Conservation (phyloP, 2,113 vertebrate species). For the Rhinoderma darwinii region DNA sequence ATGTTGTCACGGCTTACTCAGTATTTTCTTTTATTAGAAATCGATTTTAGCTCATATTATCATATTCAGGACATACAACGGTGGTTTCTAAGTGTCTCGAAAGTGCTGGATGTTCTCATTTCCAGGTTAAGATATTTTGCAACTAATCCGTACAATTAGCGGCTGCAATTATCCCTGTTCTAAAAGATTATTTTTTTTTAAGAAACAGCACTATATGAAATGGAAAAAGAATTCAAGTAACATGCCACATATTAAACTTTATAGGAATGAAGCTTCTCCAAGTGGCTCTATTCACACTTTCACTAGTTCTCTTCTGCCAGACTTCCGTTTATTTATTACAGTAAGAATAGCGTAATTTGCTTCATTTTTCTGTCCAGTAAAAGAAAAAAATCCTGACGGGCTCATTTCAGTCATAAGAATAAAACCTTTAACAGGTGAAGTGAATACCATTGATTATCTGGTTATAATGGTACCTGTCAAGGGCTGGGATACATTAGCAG, state of each 20-base stretch:
- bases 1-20: slow-evolving; percentile 4
- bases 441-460: no score
- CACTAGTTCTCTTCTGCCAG: no score
- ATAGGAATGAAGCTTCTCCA: neutral
- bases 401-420: no score
- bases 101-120: no score
- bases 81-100: no score
- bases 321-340: no score
- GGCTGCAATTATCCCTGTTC: neutral
- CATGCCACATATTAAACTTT: neutral
- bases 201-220: neutral
- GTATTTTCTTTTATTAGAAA: neutral
- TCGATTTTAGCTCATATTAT: neutral
- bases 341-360: neutral
- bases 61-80: no score
- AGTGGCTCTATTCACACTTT: neutral
- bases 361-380: neutral
- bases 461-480: no score
- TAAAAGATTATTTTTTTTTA: neutral
- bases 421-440: no score
- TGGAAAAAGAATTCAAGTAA: neutral
- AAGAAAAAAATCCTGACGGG: no score
- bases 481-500: no score
- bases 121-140: neutral
- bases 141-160: neutral